Base-by-base conservation (phyloP, 2,888 invertebrate species). In the Drosophila nr. perissopoda region DNA sequence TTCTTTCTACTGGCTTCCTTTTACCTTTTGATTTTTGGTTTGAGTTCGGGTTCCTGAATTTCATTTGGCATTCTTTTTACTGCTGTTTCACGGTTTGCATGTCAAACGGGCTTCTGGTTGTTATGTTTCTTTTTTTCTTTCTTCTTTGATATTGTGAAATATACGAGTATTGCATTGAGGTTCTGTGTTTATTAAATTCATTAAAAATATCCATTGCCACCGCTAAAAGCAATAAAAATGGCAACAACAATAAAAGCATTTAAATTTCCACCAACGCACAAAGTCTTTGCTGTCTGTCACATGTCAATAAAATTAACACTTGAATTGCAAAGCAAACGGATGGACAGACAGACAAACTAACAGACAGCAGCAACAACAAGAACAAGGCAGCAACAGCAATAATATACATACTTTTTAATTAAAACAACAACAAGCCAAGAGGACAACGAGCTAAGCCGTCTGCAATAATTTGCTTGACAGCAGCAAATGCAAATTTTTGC, bases 271-370 rank as follows among this genome's bases (percentile, higher is more conserved):
- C 69, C 70, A 64, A 69, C 68, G 67, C 73, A 69, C 83, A 87
- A 86, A 71, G 79, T 83, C 83, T 87, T 81, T 82, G 76, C 80
- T 82, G 69, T 63, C 85, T 87, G 87, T 85, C 89, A 87, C 76
- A 88, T 89, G 87, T 81, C 87, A 89, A 89, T 87, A 79, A 87
- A 85, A 87, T 87, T 90, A 88, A 88, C 87, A 87, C 90, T 87
- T 88, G 82, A 76, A 77, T 73, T 69, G 63, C 69, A 81, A 73
- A 70, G 68, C 68, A 76, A 73, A 71, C 36, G 64, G 21, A 48
- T 62, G 48, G 38, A 49, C 42, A 36, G 8, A 54, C 62, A n/a
- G 21, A 42, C 54, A 40, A 34, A 51, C 36, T 51, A 51, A 54
- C 34, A 49, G 18, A 34, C 16, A 36, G 51, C 10, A 29, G 59